Conservation (phyloP, 1,140 invertebrate genomes). For the Bombyx mori region ASM3026992v2 NC_085117.1:13451001-13451500, state of each 20-base stretch:
- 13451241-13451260: too few relatives aligned
- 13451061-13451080: too few relatives aligned
- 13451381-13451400: constrained; percentile 65
- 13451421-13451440: constrained; percentile 34
- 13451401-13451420: constrained; percentile 64
- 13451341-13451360: constrained; percentile 66
- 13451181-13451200: too few relatives aligned
- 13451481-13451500: constrained; percentile 34
- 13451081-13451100: too few relatives aligned
- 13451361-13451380: constrained; percentile 54
- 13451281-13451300: constrained; percentile 11
- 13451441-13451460: constrained; percentile 15
- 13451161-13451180: too few relatives aligned
- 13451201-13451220: too few relatives aligned
- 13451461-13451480: constrained; percentile 11
- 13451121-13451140: too few relatives aligned
- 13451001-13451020: too few relatives aligned
- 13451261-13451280: constrained; percentile 13
- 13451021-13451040: too few relatives aligned
- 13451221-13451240: too few relatives aligned
- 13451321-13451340: constrained; percentile 62
- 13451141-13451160: not conserved
- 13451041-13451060: too few relatives aligned
- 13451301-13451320: constrained; percentile 48
- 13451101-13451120: too few relatives aligned